Evolutionary conservation across 2,888 invertebrate species (phyloP), one percentile per base, ranked within the genome.

Genomic region (Synanthedon formicaeformis): DNA sequence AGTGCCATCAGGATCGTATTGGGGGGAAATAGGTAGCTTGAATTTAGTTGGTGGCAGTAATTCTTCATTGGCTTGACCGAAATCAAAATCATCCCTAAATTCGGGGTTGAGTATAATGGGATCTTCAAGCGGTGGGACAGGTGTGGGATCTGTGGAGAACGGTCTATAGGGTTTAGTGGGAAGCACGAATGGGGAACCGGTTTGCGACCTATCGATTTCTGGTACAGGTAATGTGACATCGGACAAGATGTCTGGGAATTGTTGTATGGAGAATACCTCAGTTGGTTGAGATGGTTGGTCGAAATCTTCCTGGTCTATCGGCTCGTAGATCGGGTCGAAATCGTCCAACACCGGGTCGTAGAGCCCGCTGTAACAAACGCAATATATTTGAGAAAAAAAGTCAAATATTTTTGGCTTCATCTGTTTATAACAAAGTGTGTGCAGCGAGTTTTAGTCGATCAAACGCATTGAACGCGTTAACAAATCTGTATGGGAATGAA

Each of bases 291-390:
- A 81, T 70, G 69, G 74, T 60, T 65, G 81, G 77, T 75, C 81
- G 72, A 72, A 78, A 77, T 78, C 77, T 60, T 73, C 75, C 76
- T 70, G 76, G 63, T 80, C 78, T 71, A 71, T 71, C 61, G 67
- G 64, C 57, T 81, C 77, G 77, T 72, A 78, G 18, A 76, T 66
- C 57, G 74, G 73, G 67, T 83, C 82, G 63, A 67, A 71, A 56
- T 84, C 78, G 77, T 84, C 82, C 58, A 83, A 63, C 50, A 82
- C 79, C 60, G 80, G 81, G 65, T 83, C 82, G 80, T 84, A 82
- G 52, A 79, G 83, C 60, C 84, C 86, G 68, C 86, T 86, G 77
- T 0, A 67, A 58, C 73, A 57, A 66, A 65, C 52, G 53, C 50
- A 58, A 56, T 34, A 10, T 27, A 10, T 23, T 23, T 23, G 23